Conservation (phyloP, 92 coral and sea anemone species). For the Phenganax subtilis region DNA sequence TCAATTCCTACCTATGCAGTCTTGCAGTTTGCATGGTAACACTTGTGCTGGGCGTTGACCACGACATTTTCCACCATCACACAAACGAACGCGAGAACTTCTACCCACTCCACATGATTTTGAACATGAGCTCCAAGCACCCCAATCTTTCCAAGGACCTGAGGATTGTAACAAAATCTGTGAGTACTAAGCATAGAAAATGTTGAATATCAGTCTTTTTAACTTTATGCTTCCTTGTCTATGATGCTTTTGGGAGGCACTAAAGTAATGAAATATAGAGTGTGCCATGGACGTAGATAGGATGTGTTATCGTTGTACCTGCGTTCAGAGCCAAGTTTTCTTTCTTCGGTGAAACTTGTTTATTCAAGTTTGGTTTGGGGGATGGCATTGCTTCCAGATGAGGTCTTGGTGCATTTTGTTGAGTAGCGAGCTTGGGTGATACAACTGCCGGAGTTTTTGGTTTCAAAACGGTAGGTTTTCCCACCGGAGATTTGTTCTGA, state of each 20-base stretch:
- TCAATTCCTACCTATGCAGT: constrained; percentile 16
- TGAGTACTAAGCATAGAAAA: not conserved
- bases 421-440: not conserved
- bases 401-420: not conserved
- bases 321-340: not conserved
- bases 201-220: not conserved
- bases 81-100: constrained; percentile 29
- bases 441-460: not conserved
- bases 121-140: constrained; percentile 34
- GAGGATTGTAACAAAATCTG: not conserved
- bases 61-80: constrained; percentile 11
- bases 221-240: too few species aligned
- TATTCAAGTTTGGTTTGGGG: not conserved
- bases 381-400: not conserved
- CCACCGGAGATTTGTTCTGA: not conserved
- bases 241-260: not conserved
- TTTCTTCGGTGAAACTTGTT: not conserved
- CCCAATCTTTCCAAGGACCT: constrained; percentile 39
- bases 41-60: constrained; percentile 18
- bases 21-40: constrained; percentile 36
- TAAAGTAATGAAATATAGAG: not conserved
- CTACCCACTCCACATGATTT: constrained; percentile 30
- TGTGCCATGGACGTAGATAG: not conserved
- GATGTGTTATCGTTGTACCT: not conserved
- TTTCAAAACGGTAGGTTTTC: not conserved